These are phyloP conservation scores for Porites cylindrica DNA, from an alignment of 92 coral and sea anemone species.

Conservation along the genomic window DNA sequence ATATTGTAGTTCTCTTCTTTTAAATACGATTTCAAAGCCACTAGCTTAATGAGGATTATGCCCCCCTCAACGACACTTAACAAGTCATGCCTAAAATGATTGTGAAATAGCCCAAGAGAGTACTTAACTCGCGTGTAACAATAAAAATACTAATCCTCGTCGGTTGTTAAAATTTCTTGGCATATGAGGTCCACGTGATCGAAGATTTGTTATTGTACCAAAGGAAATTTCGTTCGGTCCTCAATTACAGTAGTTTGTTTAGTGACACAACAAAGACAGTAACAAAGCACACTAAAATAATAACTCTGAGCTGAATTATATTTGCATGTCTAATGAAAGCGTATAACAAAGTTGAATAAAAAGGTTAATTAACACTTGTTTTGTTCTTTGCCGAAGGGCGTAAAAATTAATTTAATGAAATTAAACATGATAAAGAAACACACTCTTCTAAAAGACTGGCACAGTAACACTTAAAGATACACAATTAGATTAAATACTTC, in stretches of 20 bases:
- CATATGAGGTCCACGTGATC: background rate
- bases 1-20: background rate
- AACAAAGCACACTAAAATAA: background rate
- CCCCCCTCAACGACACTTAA: background rate
- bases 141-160: background rate
- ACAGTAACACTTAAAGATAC: too few relatives aligned
- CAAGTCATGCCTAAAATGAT: background rate
- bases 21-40: background rate
- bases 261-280: background rate
- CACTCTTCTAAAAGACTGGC: too few relatives aligned
- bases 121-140: background rate
- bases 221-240: background rate
- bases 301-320: background rate
- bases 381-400: background rate
- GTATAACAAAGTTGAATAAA: background rate
- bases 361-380: background rate
- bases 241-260: conserved; percentile 5
- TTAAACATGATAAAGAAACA: background rate
- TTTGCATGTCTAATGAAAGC: background rate
- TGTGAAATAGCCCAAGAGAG: background rate
- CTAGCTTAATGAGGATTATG: background rate
- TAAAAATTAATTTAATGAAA: background rate
- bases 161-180: background rate
- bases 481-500: background rate
- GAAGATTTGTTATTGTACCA: too few relatives aligned